Evolutionary conservation across 2,113 vertebrate genomes (phyloP).

Genomic region (Rissa tridactyla): DNA sequence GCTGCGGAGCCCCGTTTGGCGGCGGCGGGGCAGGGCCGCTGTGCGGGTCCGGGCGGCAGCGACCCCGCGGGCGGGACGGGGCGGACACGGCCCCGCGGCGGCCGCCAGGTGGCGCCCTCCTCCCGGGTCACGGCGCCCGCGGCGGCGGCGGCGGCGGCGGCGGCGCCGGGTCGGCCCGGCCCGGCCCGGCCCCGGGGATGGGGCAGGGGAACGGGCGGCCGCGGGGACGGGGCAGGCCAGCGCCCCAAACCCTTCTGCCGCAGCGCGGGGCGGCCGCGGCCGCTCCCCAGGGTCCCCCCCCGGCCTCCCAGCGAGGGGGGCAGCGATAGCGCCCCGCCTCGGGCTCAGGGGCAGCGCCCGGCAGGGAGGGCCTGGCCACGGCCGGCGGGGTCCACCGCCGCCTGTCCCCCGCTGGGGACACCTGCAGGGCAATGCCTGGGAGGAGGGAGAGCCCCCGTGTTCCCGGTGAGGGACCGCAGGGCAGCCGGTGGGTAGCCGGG

Average conservation of each 20-base stretch:
- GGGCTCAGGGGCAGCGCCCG: background rate
- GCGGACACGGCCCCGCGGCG: background rate
- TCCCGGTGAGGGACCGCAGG: accelerated
- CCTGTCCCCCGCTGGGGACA: accelerated
- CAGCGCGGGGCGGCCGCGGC: background rate
- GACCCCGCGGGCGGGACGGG: too few species aligned
- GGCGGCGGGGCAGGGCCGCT: too few species aligned
- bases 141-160: background rate
- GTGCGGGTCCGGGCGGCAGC: background rate
- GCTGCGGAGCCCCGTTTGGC: background rate
- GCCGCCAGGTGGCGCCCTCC: slow-evolving; percentile 1
- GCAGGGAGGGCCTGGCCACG: accelerated
- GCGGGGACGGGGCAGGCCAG: background rate
- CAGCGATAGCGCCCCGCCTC: too few species aligned
- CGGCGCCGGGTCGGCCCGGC: background rate
- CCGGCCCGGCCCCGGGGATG: background rate
- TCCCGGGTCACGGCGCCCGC: background rate
- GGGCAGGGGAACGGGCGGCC: background rate
- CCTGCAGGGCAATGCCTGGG: background rate
- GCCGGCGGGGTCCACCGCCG: too few species aligned
- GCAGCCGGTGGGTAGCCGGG: background rate
- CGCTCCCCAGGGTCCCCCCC: too few species aligned
- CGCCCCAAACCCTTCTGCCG: background rate
- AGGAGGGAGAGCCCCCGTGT: background rate
- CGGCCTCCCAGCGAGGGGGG: background rate